phyloP scores from a whole-genome alignment of 2,888 invertebrate genomes.

The Latrodectus elegans region DNA sequence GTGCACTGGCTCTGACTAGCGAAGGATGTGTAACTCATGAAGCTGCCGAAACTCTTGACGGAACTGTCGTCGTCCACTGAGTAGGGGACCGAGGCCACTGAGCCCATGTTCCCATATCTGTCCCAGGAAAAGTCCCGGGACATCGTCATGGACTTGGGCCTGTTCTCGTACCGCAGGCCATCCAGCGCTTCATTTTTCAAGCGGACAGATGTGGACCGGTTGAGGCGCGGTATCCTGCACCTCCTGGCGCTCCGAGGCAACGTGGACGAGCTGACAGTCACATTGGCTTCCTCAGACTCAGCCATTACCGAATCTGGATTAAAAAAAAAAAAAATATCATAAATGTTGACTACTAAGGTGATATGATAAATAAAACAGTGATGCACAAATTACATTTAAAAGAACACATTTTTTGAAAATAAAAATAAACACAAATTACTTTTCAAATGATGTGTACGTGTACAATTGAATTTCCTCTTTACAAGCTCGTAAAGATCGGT shows the following conservation, averaged over 20 bases:
- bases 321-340: background rate
- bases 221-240: constrained; percentile 59
- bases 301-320: constrained; percentile 61
- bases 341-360: too few relatives aligned
- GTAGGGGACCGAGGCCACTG: constrained; percentile 31
- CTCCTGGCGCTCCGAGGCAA: constrained; percentile 50
- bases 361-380: too few relatives aligned
- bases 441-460: too few relatives aligned
- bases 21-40: constrained; percentile 63
- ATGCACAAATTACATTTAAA: too few relatives aligned
- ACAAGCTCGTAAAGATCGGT: too few relatives aligned
- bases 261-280: constrained; percentile 31
- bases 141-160: constrained; percentile 53
- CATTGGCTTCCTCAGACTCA: constrained; percentile 44
- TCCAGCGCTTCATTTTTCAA: constrained; percentile 18
- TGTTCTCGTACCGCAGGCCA: background rate
- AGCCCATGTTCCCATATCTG: constrained; percentile 35
- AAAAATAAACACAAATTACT: too few relatives aligned
- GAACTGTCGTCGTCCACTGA: constrained; percentile 65
- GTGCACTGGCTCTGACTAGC: constrained; percentile 54
- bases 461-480: too few relatives aligned
- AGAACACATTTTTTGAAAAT: too few relatives aligned
- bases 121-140: constrained; percentile 48
- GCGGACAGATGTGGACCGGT: constrained; percentile 48
- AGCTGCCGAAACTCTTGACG: constrained; percentile 70